These are phyloP conservation scores for Heteromurus nitidus DNA, from an alignment of 2,888 invertebrate genomes.

Conservation along the genomic window DNA sequence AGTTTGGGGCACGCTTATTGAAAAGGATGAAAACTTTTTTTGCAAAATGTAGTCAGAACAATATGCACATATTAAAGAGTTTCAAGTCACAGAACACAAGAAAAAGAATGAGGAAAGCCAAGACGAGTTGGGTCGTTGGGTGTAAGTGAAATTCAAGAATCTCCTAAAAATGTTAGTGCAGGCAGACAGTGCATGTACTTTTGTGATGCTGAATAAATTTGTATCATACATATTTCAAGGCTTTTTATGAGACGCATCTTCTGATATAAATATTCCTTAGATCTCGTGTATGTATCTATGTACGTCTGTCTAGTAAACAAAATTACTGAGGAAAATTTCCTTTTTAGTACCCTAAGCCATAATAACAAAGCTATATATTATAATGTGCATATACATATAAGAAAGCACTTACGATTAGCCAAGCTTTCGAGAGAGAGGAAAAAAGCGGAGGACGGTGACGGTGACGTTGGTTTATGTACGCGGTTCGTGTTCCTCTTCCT, in stretches of 20 bases:
- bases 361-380: not conserved
- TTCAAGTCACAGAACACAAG: slow-evolving; percentile 11
- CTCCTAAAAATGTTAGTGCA: slow-evolving; percentile 48
- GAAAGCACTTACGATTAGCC: not conserved
- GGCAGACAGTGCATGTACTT: slow-evolving; percentile 53
- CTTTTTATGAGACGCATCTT: not conserved
- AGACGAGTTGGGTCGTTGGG: no score
- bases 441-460: no score
- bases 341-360: not conserved
- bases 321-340: not conserved
- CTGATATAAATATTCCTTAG: no score
- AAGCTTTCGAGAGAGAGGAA: not conserved
- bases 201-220: slow-evolving; percentile 58
- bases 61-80: not conserved
- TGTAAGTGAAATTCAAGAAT: slow-evolving; percentile 37
- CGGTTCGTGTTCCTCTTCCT: not conserved
- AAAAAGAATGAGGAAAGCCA: slow-evolving; percentile 17
- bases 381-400: slow-evolving; percentile 1
- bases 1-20: no score
- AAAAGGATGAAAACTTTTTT: not conserved
- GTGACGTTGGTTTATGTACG: slow-evolving; percentile 18
- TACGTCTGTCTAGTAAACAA: not conserved
- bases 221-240: slow-evolving; percentile 50
- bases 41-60: not conserved
- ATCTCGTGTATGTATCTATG: not conserved